These are phyloP conservation scores for Burhinus oedicnemus DNA, from an alignment of 2,113 vertebrate genomes.

Conservation along the genomic window DNA sequence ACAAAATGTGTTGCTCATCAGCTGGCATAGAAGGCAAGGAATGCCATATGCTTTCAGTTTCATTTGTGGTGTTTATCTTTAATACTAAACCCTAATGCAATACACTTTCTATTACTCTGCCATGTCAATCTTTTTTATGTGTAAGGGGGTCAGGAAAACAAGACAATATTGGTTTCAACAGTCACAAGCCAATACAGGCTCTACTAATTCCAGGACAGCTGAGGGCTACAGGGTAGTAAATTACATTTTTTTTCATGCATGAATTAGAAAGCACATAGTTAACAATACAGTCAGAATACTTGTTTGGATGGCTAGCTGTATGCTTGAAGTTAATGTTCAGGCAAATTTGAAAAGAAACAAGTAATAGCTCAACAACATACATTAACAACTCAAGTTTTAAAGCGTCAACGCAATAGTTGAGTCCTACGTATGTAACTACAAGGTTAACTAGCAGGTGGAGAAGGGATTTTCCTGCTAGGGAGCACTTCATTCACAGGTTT, in stretches of 20 bases:
- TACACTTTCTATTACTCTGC: constrained; percentile 43
- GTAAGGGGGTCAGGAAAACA: constrained; percentile 26
- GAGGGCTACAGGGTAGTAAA: not conserved
- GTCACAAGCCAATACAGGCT: not conserved
- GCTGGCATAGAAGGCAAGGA: constrained; percentile 48
- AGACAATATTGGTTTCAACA: constrained; percentile 6
- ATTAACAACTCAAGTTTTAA: not conserved
- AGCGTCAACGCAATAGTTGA: not conserved
- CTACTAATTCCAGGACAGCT: constrained; percentile 15
- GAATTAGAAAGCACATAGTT: not conserved
- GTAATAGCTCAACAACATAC: not conserved
- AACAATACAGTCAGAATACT: not conserved
- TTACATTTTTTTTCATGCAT: not conserved
- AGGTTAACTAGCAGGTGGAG: not conserved
- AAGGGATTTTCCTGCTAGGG: not conserved
- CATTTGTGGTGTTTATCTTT: constrained; percentile 59
- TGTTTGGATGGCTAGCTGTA: not conserved
- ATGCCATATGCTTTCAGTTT: constrained; percentile 65
- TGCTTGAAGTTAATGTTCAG: not conserved
- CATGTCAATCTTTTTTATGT: constrained; percentile 53
- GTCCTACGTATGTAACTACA: not conserved
- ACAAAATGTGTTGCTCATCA: constrained; percentile 55
- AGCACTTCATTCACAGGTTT: not conserved
- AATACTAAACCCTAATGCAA: constrained; percentile 50
- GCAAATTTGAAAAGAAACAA: not conserved